Percentiles rank a stretch among this genome's conserved stretches.
phyloP scores from a whole-genome alignment of 2,113 vertebrate species.

The Sporophila hypoxantha region DNA sequence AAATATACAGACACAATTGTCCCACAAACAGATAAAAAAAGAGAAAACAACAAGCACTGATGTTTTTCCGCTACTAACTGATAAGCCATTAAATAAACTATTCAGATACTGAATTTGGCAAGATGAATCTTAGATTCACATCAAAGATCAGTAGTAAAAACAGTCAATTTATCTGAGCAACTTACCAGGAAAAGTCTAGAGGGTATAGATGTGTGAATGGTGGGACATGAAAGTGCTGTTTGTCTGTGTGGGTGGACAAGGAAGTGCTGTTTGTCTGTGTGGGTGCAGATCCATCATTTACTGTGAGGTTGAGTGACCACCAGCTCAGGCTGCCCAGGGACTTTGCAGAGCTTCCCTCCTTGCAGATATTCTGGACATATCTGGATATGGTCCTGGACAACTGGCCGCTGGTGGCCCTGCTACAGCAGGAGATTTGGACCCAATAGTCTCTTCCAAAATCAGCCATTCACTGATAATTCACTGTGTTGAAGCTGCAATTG shows the following conservation, averaged over 20 bases:
- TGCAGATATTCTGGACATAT: not conserved
- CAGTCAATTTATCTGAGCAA: not conserved
- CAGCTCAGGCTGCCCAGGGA: fast-evolving
- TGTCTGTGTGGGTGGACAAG: not conserved
- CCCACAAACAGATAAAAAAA: not conserved
- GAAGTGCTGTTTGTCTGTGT: not conserved
- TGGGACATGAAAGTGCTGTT: not conserved
- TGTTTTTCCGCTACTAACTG: not conserved
- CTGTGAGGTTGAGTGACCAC: not conserved
- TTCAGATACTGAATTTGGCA: not conserved
- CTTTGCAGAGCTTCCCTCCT: not conserved
- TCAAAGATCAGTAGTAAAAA: not conserved
- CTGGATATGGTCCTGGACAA: not conserved
- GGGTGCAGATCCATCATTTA: not conserved
- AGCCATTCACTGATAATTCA: not conserved
- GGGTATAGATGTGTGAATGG: not conserved
- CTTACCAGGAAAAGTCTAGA: not conserved
- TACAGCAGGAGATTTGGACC: not conserved
- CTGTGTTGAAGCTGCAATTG: not conserved
- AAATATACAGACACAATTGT: not conserved
- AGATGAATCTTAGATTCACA: not conserved
- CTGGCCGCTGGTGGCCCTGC: not conserved
- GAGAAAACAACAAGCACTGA: not conserved
- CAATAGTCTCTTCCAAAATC: not conserved
- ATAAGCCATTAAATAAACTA: not conserved